Conservation (phyloP, 2,797 vertebrate species). For the Lagorchestes hirsutus region DNA sequence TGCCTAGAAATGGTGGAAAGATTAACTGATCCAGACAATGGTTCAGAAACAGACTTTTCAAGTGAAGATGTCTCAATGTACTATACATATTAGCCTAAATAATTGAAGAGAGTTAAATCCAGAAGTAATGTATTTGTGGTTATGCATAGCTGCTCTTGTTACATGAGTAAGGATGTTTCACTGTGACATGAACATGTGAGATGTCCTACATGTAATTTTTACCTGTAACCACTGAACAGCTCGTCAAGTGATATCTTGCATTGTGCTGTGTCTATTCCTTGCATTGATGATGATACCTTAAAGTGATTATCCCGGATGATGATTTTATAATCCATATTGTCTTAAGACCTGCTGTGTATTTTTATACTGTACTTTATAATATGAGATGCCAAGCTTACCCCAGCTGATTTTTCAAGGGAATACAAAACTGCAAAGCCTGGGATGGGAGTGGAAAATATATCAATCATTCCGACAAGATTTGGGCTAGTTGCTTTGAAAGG, state of each 20-base stretch:
- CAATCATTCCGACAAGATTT: background rate
- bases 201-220: background rate
- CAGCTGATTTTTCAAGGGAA: background rate
- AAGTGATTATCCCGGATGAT: background rate
- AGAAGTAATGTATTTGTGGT: background rate
- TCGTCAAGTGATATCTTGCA: background rate
- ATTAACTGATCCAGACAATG: background rate
- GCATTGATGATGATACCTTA: background rate
- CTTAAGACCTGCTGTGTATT: background rate
- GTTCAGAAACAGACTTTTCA: background rate
- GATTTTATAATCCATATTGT: background rate
- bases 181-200: background rate
- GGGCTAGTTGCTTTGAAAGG: background rate
- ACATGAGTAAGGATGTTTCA: background rate
- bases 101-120: background rate
- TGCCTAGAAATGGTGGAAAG: background rate
- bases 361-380: background rate
- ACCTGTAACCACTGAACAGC: background rate
- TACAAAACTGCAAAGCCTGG: background rate
- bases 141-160: background rate
- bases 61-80: no score
- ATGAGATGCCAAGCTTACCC: background rate
- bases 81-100: background rate
- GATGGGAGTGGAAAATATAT: background rate
- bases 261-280: background rate